phyloP scores from a whole-genome alignment of 2,113 vertebrate species.

The Plectropomus leopardus region DNA sequence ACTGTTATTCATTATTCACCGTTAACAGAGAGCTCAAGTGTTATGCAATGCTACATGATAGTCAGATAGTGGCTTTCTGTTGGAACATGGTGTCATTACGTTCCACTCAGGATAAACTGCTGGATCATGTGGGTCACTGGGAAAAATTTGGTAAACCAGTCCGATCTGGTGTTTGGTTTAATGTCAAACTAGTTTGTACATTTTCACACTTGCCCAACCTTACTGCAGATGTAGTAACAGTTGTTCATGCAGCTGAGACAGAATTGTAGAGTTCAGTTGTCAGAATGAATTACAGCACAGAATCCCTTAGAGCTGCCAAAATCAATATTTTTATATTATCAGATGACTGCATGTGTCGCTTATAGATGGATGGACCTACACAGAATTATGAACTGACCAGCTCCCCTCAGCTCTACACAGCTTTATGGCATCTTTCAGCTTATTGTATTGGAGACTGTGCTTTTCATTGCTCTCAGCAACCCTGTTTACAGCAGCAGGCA shows the following conservation, averaged over 20 bases:
- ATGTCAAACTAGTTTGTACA: too few relatives aligned
- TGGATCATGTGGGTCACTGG: too few relatives aligned
- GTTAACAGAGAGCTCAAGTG: too few relatives aligned
- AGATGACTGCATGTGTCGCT: neutral
- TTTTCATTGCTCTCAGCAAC: neutral
- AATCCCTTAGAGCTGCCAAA: neutral
- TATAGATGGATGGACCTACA: neutral
- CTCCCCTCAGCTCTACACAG: neutral
- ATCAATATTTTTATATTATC: neutral
- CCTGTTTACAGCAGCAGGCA: neutral
- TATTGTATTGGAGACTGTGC: neutral
- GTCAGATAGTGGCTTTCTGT: too few relatives aligned
- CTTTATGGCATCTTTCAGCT: neutral
- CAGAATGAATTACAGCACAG: neutral
- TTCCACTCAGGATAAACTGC: too few relatives aligned
- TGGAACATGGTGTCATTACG: too few relatives aligned
- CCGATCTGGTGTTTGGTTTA: too few relatives aligned
- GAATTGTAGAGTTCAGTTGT: conserved; percentile 10
- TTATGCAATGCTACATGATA: too few relatives aligned
- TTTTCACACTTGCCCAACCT: too few relatives aligned
- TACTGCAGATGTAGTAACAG: neutral
- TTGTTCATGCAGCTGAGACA: conserved; percentile 13
- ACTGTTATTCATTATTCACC: too few relatives aligned
- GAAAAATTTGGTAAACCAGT: too few relatives aligned
- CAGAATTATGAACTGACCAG: neutral